Evolutionary conservation across 2,113 vertebrate species (phyloP), one percentile per base, ranked within the genome.

Genomic region (Catagonus wagneri): DNA sequence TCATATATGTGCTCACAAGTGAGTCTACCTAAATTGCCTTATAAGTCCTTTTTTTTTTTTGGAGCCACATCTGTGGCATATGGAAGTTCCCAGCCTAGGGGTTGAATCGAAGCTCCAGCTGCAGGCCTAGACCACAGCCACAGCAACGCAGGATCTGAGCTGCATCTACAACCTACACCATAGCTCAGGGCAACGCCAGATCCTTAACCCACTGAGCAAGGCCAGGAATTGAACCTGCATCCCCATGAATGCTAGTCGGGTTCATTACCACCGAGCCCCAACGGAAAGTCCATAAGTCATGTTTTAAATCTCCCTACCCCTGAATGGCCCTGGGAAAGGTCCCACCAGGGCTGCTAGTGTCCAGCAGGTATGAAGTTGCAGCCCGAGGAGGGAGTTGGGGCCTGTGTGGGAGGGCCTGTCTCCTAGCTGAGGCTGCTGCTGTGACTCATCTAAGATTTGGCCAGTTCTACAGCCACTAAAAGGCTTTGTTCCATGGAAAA

Each of bases 401-500:
- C 9, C 0, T 17, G 10, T 68, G 39, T 9, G 3, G 58, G 16
- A 61, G 27, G 89, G 17, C 39, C 14, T 63, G 65, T 68, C 60
- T 65, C 61, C 17, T 11, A 54, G 15, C 27, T 17, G 27, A 7
- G 79, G 76, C 23, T 9, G 3, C 27, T 78, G 44, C 80, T 92
- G 39, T 88, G 95, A 66, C 44, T 80, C 50, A 50, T 74, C 72
- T 68, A 1, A n/a, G 69, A 66, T 22, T 86, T 91, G 88, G 93
- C 89, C 61, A 56, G 83, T 85, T 20, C 52, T 32, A 27, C 20
- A 85, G 76, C 95, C 96, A 39, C 69, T 89, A 22, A 56, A 87
- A 92, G 58, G 3, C n/a, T 75, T 84, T 65, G 50, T 86, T 76
- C 60, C 29, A 20, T 93, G 89, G 94, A 90, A 96, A 96, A 96